Conservation (phyloP, 2,888 invertebrate genomes). For the Epinotia demarniana region DNA sequence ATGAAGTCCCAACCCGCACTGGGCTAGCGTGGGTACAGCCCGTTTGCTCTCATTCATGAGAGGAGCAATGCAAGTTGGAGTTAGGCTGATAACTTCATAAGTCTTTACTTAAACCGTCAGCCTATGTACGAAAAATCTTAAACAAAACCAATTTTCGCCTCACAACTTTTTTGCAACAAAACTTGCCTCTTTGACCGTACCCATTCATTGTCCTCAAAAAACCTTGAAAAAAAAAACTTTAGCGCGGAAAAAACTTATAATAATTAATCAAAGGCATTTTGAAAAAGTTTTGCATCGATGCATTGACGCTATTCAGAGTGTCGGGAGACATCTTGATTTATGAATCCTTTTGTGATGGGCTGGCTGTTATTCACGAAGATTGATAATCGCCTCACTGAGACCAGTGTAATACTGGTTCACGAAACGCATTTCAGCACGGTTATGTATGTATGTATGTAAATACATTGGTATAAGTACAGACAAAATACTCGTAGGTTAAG, state of each 20-base stretch:
- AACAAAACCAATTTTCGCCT: background rate
- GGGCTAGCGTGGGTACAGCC: no score
- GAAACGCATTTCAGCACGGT: background rate
- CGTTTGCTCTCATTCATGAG: no score
- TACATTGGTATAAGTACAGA: no score
- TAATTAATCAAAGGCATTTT: constrained; percentile 41
- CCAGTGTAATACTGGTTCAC: background rate
- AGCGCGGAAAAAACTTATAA: constrained; percentile 27
- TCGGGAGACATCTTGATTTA: constrained; percentile 44
- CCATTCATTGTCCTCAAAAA: constrained; percentile 10
- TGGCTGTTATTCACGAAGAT: constrained; percentile 39
- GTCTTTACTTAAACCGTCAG: no score
- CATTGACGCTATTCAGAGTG: constrained; percentile 39
- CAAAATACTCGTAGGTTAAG: no score
- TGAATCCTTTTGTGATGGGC: constrained; percentile 37
- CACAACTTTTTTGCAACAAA: constrained; percentile 3
- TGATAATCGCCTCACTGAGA: background rate
- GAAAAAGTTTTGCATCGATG: constrained; percentile 42
- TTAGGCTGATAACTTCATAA: no score
- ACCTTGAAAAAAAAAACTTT: constrained; percentile 35
- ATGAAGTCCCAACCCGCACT: no score
- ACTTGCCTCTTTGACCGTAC: background rate
- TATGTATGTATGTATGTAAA: no score
- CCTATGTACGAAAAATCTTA: background rate
- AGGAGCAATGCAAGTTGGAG: no score